Base-by-base conservation (phyloP, 1,140 invertebrate species). In the Eurosta solidaginis region DNA sequence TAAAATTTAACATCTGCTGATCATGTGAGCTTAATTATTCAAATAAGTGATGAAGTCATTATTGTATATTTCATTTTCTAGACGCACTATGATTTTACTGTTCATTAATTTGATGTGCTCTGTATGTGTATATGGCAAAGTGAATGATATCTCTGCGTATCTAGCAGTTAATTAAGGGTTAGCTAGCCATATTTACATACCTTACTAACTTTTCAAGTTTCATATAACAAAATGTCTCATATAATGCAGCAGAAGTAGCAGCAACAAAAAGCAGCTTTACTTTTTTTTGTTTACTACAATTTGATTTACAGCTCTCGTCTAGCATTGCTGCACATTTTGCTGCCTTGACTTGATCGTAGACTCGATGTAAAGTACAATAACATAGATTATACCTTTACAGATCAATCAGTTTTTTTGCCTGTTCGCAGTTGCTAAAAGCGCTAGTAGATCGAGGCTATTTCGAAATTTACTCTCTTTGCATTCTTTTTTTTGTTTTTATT, bases 321-420 rank as follows among this genome's bases (percentile, higher is more conserved):
- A n/a, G n/a, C n/a, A 68, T 68, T 33, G n/a, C 6, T 59, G 17
- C 59, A 36, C 17, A 6, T n/a, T n/a, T n/a, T n/a, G n/a, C n/a
- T n/a, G n/a, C n/a, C n/a, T n/a, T n/a, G n/a, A 33, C 59, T 17
- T 68, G 29, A 68, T 40, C n/a, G 17, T 68, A 40, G 59, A 33
- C 40, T 68, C 17, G 7, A 10, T 7, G 36, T 20, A 27, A 12
- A 47, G 14, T 22, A 10, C 22, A 29, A 27, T 29, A 45, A 9
- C 50, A 14, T 12, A 76, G 75, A 76, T 76, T 76, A 76, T 36
- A 76, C 14, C 45, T 76, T 76, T 76, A 76, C 45, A 52, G 75
- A 76, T 76, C 75, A 76, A 76, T 76, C 75, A 76, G 75, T 76
- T 82, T 83, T 78, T 78, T 80, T 82, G 81, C 81, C 81, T 80